A percentile compares a stretch with the other conserved stretches of the same genome.
phyloP scores from a whole-genome alignment of 2,888 invertebrate species.

The Ramazzottius varieornatus region DNA sequence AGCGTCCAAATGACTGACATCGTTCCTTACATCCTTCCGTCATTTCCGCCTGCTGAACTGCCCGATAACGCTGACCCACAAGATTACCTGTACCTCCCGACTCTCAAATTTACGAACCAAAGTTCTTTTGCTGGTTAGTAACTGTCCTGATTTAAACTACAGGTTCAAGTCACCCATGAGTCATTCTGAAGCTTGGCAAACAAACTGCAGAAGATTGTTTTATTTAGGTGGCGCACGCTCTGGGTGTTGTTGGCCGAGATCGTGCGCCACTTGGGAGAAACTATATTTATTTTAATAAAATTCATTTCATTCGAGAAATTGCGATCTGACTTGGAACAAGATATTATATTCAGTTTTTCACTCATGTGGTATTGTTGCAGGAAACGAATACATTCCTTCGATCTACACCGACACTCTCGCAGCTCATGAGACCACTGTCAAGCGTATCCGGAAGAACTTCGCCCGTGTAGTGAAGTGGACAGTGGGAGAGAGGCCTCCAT shows the following conservation, averaged over 20 bases:
- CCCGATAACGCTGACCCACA: not conserved
- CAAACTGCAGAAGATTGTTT: too few species aligned
- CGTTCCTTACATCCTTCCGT: not conserved
- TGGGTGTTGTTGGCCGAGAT: not conserved
- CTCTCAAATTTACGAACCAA: not conserved
- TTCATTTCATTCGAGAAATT: too few species aligned
- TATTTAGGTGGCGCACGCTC: not conserved
- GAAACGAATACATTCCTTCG: not conserved
- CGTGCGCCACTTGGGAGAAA: not conserved
- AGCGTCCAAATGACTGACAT: not conserved
- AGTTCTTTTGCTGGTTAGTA: not conserved
- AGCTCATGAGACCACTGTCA: not conserved
- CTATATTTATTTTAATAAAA: too few species aligned
- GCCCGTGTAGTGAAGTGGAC: not conserved
- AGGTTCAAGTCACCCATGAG: too few species aligned
- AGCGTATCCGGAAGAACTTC: not conserved
- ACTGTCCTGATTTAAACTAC: too few species aligned
- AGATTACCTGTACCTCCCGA: not conserved
- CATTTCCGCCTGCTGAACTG: not conserved
- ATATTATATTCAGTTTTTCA: too few species aligned
- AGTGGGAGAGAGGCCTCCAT: not conserved
- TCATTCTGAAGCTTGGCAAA: too few species aligned
- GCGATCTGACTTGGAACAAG: too few species aligned
- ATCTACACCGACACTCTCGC: not conserved
- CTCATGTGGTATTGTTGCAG: too few species aligned